Percentiles rank a stretch among this genome's conserved stretches.
Conservation (phyloP, 2,888 invertebrate species). For the Drosophila limbata region DNA sequence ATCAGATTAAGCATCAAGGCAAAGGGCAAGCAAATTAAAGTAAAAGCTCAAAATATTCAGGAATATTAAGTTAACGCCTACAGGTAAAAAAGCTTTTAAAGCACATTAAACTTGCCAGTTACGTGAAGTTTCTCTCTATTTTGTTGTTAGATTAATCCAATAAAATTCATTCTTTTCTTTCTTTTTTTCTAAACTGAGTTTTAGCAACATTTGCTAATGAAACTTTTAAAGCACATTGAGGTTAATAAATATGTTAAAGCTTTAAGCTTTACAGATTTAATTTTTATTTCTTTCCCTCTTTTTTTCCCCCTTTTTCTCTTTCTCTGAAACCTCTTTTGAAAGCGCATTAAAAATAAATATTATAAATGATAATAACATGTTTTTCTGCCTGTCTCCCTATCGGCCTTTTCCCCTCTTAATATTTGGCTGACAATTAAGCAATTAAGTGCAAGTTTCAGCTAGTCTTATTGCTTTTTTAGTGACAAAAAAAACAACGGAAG, state of each 20-base stretch:
- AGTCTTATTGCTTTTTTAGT: slow-evolving; percentile 5
- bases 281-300: background rate
- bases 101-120: background rate
- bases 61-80: background rate
- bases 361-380: background rate
- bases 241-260: background rate
- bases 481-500: background rate
- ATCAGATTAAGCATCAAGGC: slow-evolving; percentile 12
- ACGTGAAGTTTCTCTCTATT: background rate
- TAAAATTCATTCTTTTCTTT: background rate
- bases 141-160: too few species aligned
- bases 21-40: too few species aligned
- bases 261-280: background rate
- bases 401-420: too few species aligned
- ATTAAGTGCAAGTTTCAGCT: background rate
- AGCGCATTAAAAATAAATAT: background rate
- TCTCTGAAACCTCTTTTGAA: background rate
- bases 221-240: background rate
- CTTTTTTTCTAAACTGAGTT: background rate
- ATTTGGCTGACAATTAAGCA: too few species aligned
- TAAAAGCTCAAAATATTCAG: background rate
- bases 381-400: background rate
- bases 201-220: background rate
- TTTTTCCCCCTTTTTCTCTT: background rate
- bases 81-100: background rate